Conservation (phyloP, 1,140 invertebrate species). For the Eueides isabella region DNA sequence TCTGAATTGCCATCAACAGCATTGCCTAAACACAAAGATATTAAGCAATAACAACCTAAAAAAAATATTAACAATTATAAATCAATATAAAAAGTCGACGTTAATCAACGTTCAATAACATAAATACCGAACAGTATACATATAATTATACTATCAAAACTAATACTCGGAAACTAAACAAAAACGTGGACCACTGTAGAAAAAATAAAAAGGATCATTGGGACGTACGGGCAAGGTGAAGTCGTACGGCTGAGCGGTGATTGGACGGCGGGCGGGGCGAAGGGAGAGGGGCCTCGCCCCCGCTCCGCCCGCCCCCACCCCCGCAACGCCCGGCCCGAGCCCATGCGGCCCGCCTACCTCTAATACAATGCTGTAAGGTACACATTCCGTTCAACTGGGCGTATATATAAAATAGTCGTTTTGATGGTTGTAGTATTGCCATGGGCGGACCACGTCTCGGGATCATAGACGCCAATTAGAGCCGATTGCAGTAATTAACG, state of each 20-base stretch:
- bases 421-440: slow-evolving; percentile 71
- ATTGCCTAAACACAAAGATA: neutral
- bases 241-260: slow-evolving; percentile 58
- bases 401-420: slow-evolving; percentile 49
- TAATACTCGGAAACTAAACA: slow-evolving; percentile 49
- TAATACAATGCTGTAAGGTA: slow-evolving; percentile 50
- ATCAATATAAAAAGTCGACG: neutral
- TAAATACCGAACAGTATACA: neutral
- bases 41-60: neutral
- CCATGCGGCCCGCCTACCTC: slow-evolving; percentile 53
- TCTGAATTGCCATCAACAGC: too few relatives aligned
- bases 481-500: slow-evolving; percentile 68
- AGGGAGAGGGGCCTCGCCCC: slow-evolving; percentile 61
- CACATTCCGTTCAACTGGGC: slow-evolving; percentile 41
- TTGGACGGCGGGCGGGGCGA: slow-evolving; percentile 67
- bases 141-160: slow-evolving; percentile 29
- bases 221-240: slow-evolving; percentile 76
- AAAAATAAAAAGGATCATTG: slow-evolving; percentile 68
- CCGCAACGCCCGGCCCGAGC: slow-evolving; percentile 51
- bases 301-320: slow-evolving; percentile 62
- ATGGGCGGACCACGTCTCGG: slow-evolving; percentile 74
- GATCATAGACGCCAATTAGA: slow-evolving; percentile 76
- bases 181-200: slow-evolving; percentile 54
- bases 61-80: neutral
- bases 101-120: neutral